phyloP scores from a whole-genome alignment of 2,888 invertebrate species.

The Eilema caniola region DNA sequence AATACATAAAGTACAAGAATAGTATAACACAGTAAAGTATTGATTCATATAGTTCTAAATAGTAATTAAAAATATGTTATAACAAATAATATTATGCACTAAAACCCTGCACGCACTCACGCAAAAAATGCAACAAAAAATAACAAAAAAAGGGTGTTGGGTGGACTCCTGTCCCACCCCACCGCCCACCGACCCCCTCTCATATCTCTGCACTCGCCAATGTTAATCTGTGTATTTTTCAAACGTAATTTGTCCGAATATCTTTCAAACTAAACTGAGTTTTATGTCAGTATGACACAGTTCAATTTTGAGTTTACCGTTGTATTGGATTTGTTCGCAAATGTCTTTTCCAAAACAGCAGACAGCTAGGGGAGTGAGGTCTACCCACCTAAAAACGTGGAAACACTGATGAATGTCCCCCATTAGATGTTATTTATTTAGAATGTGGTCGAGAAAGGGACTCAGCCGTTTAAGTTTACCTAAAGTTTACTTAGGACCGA shows the following conservation, averaged over 20 bases:
- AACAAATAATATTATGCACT: constrained; percentile 62
- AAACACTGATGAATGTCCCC: constrained; percentile 87
- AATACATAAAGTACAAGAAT: background rate
- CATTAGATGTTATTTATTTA: constrained; percentile 88
- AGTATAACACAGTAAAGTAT: background rate
- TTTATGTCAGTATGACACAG: constrained; percentile 46
- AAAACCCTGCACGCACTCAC: constrained; percentile 71
- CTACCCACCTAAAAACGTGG: constrained; percentile 84
- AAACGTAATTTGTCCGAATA: constrained; percentile 74
- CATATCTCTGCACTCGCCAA: constrained; percentile 84
- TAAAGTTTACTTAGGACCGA: constrained; percentile 85
- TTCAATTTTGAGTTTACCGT: constrained; percentile 42
- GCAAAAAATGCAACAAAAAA: constrained; percentile 84
- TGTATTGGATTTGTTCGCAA: constrained; percentile 60
- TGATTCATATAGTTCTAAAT: background rate
- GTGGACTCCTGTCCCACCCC: constrained; percentile 69
- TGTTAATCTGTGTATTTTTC: constrained; percentile 79
- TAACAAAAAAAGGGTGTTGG: constrained; percentile 75
- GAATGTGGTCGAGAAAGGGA: constrained; percentile 86
- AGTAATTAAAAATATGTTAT: constrained; percentile 25
- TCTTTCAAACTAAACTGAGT: constrained; percentile 47
- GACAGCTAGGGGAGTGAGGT: constrained; percentile 80
- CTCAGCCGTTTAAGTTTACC: constrained; percentile 82
- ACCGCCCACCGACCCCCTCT: constrained; percentile 67
- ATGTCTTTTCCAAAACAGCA: constrained; percentile 74